Conservation (phyloP, 2,113 vertebrate genomes). For the Oryzias melastigma region DNA sequence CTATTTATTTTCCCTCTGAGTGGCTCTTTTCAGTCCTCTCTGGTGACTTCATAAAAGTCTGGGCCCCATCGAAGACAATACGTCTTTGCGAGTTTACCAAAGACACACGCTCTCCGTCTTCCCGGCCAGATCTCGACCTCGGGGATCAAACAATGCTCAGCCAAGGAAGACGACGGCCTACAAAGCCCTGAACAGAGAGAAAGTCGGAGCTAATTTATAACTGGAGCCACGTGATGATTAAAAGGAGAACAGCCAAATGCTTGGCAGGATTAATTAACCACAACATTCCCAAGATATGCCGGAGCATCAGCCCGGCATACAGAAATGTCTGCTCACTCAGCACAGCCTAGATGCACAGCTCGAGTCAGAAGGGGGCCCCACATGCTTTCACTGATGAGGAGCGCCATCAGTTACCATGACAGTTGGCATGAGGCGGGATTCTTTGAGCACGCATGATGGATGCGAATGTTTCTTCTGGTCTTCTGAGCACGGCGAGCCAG, state of each 20-base stretch:
- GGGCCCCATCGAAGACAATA: background rate
- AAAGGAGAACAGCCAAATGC: slow-evolving; percentile 28
- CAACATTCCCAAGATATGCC: slow-evolving; percentile 16
- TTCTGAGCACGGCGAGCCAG: slow-evolving; percentile 26
- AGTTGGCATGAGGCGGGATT: slow-evolving; percentile 29
- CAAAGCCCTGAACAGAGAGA: slow-evolving; percentile 1
- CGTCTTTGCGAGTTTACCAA: slow-evolving; percentile 1
- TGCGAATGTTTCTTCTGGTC: slow-evolving; percentile 44
- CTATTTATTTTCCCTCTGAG: slow-evolving; percentile 33
- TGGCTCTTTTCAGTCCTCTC: slow-evolving; percentile 38
- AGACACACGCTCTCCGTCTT: slow-evolving; percentile 2
- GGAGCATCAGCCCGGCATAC: slow-evolving; percentile 16
- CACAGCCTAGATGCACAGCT: slow-evolving; percentile 20
- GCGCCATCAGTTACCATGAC: slow-evolving; percentile 25
- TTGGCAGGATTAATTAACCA: slow-evolving; percentile 46
- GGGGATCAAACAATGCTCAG: slow-evolving; percentile 36
- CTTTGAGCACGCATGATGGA: slow-evolving; percentile 37
- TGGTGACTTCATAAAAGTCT: slow-evolving; percentile 30
- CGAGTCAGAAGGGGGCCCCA: slow-evolving; percentile 10
- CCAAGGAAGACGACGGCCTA: slow-evolving; percentile 10
- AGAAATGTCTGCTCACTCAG: slow-evolving; percentile 28
- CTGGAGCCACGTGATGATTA: slow-evolving; percentile 27
- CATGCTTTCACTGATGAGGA: slow-evolving; percentile 17
- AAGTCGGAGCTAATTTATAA: slow-evolving; percentile 15
- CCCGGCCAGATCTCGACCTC: slow-evolving; percentile 43